phyloP scores from a whole-genome alignment of 2,113 vertebrate species.

The Macheiramphus alcinus region DNA sequence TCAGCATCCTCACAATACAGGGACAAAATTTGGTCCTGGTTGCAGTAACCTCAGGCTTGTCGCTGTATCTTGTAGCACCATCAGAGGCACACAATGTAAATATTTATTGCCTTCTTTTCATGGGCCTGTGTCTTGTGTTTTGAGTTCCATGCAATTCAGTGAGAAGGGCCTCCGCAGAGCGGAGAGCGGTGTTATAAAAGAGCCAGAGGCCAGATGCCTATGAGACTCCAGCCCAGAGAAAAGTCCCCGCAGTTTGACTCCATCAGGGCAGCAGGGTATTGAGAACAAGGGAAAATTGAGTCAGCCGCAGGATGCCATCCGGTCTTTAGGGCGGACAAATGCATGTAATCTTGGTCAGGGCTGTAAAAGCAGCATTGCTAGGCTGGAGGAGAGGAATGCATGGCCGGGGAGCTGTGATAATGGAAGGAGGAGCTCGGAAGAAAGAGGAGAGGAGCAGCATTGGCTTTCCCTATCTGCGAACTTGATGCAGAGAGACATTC shows the following conservation, averaged over 20 bases:
- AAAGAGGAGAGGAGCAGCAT: neutral
- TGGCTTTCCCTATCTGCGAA: neutral
- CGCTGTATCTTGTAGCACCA: neutral
- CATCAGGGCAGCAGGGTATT: neutral
- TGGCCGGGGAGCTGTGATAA: neutral
- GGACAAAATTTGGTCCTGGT: neutral
- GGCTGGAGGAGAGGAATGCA: conserved; percentile 15
- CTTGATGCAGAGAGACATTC: neutral
- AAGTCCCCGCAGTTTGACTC: neutral
- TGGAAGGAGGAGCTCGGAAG: conserved; percentile 2
- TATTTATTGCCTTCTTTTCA: neutral
- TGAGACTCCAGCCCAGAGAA: neutral
- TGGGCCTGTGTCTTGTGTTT: neutral
- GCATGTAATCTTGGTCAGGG: neutral
- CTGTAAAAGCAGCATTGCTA: conserved; percentile 22
- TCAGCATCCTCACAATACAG: neutral
- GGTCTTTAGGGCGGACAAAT: conserved; percentile 12
- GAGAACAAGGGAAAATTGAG: conserved; percentile 19
- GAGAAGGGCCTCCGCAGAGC: neutral
- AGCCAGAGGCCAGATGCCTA: neutral
- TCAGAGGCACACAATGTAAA: neutral
- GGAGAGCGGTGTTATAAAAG: neutral
- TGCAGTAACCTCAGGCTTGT: neutral
- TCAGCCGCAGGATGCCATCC: conserved; percentile 1
- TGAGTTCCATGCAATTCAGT: neutral